Conservation (phyloP, 2,113 vertebrate species). For the Prionailurus viverrinus region DNA sequence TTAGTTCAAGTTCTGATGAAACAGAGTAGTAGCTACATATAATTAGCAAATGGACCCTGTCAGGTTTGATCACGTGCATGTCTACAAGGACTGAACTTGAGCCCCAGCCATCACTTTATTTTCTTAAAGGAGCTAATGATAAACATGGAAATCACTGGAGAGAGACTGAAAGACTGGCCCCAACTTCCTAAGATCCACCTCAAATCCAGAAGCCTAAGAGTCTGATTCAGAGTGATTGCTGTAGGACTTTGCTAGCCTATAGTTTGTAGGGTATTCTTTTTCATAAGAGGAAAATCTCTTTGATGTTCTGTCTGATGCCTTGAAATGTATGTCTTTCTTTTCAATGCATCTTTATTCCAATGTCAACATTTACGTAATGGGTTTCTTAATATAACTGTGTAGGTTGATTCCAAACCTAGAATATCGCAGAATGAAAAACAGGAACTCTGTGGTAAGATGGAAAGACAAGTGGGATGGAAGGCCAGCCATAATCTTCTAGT, state of each 20-base stretch:
- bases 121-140: slow-evolving; percentile 59
- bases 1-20: slow-evolving; percentile 73
- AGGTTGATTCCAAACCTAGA: slow-evolving; percentile 58
- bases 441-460: not conserved
- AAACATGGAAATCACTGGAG: not conserved
- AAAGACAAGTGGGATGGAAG: not conserved
- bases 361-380: not conserved
- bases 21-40: slow-evolving; percentile 62
- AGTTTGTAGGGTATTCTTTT: slow-evolving; percentile 20
- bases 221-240: not conserved
- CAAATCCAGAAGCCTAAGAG: not conserved
- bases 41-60: slow-evolving; percentile 73
- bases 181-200: not conserved
- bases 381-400: slow-evolving; percentile 64
- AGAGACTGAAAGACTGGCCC: not conserved
- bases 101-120: not conserved
- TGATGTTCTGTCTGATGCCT: slow-evolving; percentile 12
- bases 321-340: slow-evolving; percentile 29
- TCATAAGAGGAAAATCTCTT: not conserved
- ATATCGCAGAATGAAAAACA: slow-evolving; percentile 15
- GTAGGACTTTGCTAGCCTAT: not conserved
- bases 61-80: not conserved
- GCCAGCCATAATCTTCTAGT: not conserved
- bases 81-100: slow-evolving; percentile 32
- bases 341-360: not conserved